Evolutionary conservation across 2,888 invertebrate genomes (phyloP), one percentile per base, ranked within the genome.

Genomic region (Apoderus coryli): DNA sequence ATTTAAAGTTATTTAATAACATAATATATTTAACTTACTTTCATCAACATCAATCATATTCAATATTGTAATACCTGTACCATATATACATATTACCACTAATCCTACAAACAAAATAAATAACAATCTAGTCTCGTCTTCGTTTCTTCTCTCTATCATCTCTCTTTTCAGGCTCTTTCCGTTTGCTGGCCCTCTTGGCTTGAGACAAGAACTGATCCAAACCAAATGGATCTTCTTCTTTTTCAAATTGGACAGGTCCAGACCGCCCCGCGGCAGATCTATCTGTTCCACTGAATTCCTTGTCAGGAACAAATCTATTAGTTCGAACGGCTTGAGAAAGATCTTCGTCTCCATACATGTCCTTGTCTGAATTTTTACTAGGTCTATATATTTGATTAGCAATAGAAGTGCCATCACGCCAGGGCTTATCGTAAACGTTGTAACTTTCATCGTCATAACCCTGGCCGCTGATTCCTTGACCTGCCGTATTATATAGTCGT

Each of bases 361-460:
- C 95, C 44, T 76, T 78, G 52, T 96, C 95, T 0, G 84, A 65
- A 53, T 88, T 81, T 45, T 85, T 74, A 28, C 77, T 72, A 0
- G 92, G 92, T 22, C 92, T 61, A 60, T 93, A 93, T 33, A 99
- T 76, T 56, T 89, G 86, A 19, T 82, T 74, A 1, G 82, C 86
- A 35, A 95, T 68, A 1, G 76, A 73, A n/a, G n/a, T n/a, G n/a
- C n/a, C 75, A 44, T 88, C 84, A 32, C 95, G 74, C 98, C 96
- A 99, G 1, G 98, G 90, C 56, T 92, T 90, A 60, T 96, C 95
- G 52, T 98, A 98, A 0, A 96, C 93, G 54, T 82, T 92, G 61
- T 98, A 99, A 0, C 80, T 82, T 47, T 98, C 98, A 47, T 98
- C 98, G 48, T 96, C 95, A 56, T 88, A 96, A 1, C 93, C 93